Conservation (phyloP, 2,888 invertebrate genomes). For the Acleris cristana region DNA sequence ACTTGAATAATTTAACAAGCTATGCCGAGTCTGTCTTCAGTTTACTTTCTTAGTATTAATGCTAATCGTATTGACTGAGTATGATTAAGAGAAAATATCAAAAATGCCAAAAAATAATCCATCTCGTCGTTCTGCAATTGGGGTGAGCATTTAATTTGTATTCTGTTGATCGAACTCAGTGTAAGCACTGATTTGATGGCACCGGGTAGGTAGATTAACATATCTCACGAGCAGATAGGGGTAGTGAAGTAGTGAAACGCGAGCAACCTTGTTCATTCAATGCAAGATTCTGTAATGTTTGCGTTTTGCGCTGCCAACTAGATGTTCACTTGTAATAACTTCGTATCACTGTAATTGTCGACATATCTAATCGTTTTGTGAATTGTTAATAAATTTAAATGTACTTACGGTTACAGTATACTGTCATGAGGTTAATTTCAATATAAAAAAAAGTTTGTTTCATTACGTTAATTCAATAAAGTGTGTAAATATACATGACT, state of each 20-base stretch:
- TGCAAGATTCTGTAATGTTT: slow-evolving; percentile 22
- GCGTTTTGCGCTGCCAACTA: slow-evolving; percentile 42
- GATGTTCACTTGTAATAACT: slow-evolving; percentile 69
- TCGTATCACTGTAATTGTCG: slow-evolving; percentile 78
- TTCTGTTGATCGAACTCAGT: slow-evolving; percentile 20
- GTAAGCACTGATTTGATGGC: slow-evolving; percentile 8
- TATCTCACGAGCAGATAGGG: slow-evolving; percentile 21
- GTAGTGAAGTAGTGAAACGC: slow-evolving; percentile 11
- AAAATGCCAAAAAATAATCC: slow-evolving; percentile 55
- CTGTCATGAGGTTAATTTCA: slow-evolving; percentile 76
- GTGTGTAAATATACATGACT: slow-evolving; percentile 77
- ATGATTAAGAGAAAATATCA: slow-evolving; percentile 70
- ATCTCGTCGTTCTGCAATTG: slow-evolving; percentile 65
- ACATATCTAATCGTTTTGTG: slow-evolving; percentile 81
- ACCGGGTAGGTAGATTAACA: slow-evolving; percentile 24
- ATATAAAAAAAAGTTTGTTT: slow-evolving; percentile 77
- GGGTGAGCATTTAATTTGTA: slow-evolving; percentile 77
- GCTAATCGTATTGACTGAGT: slow-evolving; percentile 75
- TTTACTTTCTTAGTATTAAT: slow-evolving; percentile 64
- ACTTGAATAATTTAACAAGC: slow-evolving; percentile 23
- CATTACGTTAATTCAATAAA: slow-evolving; percentile 83
- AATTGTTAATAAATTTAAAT: slow-evolving; percentile 77
- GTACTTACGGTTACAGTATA: slow-evolving; percentile 80
- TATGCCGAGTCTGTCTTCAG: slow-evolving; percentile 46
- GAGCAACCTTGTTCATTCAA: slow-evolving; percentile 1